Evolutionary conservation across 2,888 invertebrate genomes (phyloP).

Genomic region (Clostera curtula): DNA sequence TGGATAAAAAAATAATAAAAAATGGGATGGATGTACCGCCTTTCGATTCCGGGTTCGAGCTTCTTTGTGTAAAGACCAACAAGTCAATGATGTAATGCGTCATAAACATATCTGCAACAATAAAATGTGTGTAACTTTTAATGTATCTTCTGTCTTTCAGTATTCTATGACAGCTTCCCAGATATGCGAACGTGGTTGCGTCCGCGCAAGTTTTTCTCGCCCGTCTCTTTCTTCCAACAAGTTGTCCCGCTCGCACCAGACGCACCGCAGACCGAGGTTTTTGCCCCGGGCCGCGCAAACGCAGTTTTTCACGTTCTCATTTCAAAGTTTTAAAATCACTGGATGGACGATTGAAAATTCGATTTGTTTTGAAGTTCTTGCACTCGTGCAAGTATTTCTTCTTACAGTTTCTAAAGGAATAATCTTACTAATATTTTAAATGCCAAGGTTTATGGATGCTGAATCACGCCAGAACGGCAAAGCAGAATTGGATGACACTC

Average conservation of each 20-base stretch:
- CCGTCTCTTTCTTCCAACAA: conserved; percentile 25
- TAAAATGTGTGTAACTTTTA: background rate
- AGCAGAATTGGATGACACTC: no score
- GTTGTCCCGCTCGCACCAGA: conserved; percentile 46
- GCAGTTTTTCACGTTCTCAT: conserved; percentile 35
- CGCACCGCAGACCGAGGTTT: conserved; percentile 46
- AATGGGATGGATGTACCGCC: no score
- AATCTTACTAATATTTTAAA: no score
- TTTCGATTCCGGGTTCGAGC: no score
- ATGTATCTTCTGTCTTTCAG: conserved; percentile 9
- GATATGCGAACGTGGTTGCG: conserved; percentile 53
- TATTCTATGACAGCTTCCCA: conserved; percentile 41
- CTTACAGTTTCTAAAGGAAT: no score
- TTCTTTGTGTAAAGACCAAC: no score
- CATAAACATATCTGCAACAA: background rate
- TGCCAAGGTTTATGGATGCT: no score
- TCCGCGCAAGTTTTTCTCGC: conserved; percentile 47
- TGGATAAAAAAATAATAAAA: no score
- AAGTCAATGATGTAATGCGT: conserved; percentile 3
- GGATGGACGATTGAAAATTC: conserved; percentile 19
- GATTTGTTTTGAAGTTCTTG: conserved; percentile 19
- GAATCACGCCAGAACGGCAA: no score
- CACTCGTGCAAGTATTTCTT: no score
- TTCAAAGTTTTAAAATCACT: conserved; percentile 26
- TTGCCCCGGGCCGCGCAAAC: conserved; percentile 29